Conservation (phyloP, 2,888 invertebrate species). For the Peribatodes rhomboidaria region DNA sequence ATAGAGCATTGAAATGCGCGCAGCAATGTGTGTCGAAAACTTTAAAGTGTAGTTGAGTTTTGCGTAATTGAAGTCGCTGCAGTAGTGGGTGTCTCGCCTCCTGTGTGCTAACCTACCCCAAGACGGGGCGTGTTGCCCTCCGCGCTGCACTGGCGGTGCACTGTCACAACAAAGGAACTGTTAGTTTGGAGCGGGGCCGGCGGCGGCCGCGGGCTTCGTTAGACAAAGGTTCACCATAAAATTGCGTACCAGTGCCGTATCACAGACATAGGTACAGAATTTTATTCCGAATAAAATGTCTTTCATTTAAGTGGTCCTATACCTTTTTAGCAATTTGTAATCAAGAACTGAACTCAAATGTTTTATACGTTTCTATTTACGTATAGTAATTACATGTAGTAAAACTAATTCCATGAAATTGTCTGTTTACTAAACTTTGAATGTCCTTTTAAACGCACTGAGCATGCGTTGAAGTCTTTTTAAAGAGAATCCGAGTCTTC, state of each 20-base stretch:
- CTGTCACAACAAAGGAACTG: slow-evolving; percentile 57
- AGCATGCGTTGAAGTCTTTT: slow-evolving; percentile 31
- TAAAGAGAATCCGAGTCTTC: not conserved
- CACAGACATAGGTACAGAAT: not conserved
- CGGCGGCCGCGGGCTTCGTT: not conserved
- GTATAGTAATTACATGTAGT: no score
- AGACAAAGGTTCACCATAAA: slow-evolving; percentile 21
- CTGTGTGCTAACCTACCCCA: slow-evolving; percentile 78
- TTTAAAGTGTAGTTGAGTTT: slow-evolving; percentile 19
- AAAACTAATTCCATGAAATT: no score
- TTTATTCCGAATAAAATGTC: not conserved
- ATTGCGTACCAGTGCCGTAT: slow-evolving; percentile 24
- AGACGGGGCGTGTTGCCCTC: slow-evolving; percentile 66
- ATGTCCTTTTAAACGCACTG: not conserved
- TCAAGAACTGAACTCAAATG: no score
- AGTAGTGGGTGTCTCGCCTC: slow-evolving; percentile 66
- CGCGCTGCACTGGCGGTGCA: slow-evolving; percentile 57
- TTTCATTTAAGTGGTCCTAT: no score
- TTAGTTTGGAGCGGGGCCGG: slow-evolving; percentile 15
- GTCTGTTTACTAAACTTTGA: not conserved
- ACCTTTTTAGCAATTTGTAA: no score
- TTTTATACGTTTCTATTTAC: no score
- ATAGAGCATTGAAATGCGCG: not conserved
- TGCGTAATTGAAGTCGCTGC: slow-evolving; percentile 53
- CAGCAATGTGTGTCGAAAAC: slow-evolving; percentile 51